Conservation (phyloP, 2,888 invertebrate species). For the Deilephila elpenor region DNA sequence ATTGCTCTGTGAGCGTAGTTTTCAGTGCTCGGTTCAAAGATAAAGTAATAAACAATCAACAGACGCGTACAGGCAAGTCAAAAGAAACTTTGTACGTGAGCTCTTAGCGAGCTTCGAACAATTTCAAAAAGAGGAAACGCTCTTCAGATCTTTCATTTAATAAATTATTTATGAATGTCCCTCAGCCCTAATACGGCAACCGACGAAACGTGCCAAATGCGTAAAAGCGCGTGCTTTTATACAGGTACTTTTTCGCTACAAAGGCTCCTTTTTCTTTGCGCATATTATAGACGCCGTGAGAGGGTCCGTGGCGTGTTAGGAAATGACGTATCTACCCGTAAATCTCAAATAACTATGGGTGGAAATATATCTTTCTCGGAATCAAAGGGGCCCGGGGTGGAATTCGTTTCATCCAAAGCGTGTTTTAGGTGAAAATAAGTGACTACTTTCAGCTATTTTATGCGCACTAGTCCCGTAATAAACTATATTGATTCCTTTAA, state of each 20-base stretch:
- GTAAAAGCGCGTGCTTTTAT: conserved; percentile 65
- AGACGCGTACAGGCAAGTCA: conserved; percentile 37
- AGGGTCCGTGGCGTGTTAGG: conserved; percentile 66
- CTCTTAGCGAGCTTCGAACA: conserved; percentile 64
- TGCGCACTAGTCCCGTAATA: too few relatives aligned
- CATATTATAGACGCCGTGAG: conserved; percentile 72
- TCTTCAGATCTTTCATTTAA: conserved; percentile 61
- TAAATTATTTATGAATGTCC: conserved; percentile 78
- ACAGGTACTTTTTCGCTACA: conserved; percentile 58
- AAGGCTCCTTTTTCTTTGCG: conserved; percentile 73
- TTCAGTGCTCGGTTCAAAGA: conserved; percentile 7
- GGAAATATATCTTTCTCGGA: conserved; percentile 57
- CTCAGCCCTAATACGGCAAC: conserved; percentile 63
- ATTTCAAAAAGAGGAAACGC: conserved; percentile 64
- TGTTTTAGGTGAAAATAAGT: conserved; percentile 27
- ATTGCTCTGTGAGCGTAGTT: neutral
- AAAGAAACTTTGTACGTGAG: conserved; percentile 53
- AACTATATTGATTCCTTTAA: too few relatives aligned
- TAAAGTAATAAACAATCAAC: conserved; percentile 26
- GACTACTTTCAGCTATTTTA: neutral
- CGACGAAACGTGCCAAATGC: conserved; percentile 63
- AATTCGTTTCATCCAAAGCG: conserved; percentile 39
- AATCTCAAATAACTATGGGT: conserved; percentile 69
- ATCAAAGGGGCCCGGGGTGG: conserved; percentile 46
- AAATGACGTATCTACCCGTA: conserved; percentile 65